A percentile compares a stretch with the other conserved stretches of the same genome.
These are phyloP conservation scores for Forficula auricularia DNA, from an alignment of 1,140 invertebrate genomes.

Conservation along the genomic window DNA sequence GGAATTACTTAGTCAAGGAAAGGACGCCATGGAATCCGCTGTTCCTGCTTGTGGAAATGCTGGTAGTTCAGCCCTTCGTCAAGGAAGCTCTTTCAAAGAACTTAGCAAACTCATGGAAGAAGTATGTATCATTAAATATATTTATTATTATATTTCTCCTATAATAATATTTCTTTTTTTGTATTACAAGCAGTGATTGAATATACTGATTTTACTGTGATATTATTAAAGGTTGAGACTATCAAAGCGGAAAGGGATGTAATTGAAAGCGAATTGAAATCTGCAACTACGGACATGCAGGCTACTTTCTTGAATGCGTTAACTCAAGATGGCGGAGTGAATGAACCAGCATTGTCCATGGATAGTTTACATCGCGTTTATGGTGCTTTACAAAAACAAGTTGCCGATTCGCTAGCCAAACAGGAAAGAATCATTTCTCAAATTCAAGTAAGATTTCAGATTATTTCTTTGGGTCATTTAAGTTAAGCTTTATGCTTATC, in stretches of 20 bases:
- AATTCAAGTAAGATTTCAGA: slow-evolving; percentile 42
- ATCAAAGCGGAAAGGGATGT: slow-evolving; percentile 77
- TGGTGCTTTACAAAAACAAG: slow-evolving; percentile 62
- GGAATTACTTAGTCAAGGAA: slow-evolving; percentile 58
- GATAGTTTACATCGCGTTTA: slow-evolving; percentile 62
- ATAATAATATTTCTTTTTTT: background rate
- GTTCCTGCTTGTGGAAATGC: slow-evolving; percentile 38
- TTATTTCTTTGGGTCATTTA: background rate
- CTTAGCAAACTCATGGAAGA: slow-evolving; percentile 67
- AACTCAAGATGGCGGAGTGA: slow-evolving; percentile 65
- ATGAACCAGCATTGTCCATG: slow-evolving; percentile 64
- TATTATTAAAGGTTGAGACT: slow-evolving; percentile 48
- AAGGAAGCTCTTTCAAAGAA: slow-evolving; percentile 40
- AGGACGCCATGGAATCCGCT: slow-evolving; percentile 39
- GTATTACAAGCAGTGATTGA: background rate
- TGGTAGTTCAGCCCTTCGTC: slow-evolving; percentile 28
- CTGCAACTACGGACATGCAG: slow-evolving; percentile 68
- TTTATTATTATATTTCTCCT: background rate
- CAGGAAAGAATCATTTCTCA: slow-evolving; percentile 62
- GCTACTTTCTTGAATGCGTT: slow-evolving; percentile 61
- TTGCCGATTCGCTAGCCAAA: slow-evolving; percentile 51
- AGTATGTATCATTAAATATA: slow-evolving; percentile 24
- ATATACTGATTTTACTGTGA: background rate
- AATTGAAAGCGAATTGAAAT: slow-evolving; percentile 75
- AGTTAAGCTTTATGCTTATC: background rate